Evolutionary conservation across 2,888 invertebrate genomes (phyloP).

Genomic region (Eutolmus rufibarbis): DNA sequence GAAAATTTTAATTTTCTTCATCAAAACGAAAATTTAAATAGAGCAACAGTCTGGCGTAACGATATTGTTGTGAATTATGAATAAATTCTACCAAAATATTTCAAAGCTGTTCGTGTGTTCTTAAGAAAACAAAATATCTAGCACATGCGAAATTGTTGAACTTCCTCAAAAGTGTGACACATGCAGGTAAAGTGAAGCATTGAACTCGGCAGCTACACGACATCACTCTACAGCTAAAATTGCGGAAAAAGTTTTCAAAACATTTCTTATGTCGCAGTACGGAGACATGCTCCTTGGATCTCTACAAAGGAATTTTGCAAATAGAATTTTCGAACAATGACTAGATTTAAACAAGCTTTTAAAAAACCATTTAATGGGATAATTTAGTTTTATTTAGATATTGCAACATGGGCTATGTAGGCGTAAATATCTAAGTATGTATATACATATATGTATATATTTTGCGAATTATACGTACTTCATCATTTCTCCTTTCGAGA

Average conservation of each 20-base stretch:
- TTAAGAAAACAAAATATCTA: not conserved
- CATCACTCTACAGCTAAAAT: not conserved
- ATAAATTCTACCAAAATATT: not conserved
- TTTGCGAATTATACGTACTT: not conserved
- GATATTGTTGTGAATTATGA: not conserved
- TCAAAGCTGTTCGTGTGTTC: not conserved
- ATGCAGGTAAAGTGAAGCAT: not conserved
- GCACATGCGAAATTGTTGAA: not conserved
- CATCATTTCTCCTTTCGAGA: not conserved
- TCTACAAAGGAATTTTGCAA: not conserved
- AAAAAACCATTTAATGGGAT: not conserved
- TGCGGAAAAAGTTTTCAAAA: not conserved
- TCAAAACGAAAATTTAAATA: not conserved
- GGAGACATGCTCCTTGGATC: not conserved
- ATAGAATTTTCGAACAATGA: not conserved
- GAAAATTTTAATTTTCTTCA: not conserved
- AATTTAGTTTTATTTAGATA: not conserved
- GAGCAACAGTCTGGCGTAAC: not conserved
- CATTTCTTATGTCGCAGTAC: not conserved
- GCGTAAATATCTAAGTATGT: not conserved
- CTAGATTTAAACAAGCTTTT: not conserved
- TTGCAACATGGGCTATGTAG: not conserved
- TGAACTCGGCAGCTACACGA: not conserved
- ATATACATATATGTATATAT: not conserved
- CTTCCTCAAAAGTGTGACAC: not conserved